Evolutionary conservation across 2,113 vertebrate species (phyloP), one percentile per base, ranked within the genome.

Genomic region (Scophthalmus maximus): DNA sequence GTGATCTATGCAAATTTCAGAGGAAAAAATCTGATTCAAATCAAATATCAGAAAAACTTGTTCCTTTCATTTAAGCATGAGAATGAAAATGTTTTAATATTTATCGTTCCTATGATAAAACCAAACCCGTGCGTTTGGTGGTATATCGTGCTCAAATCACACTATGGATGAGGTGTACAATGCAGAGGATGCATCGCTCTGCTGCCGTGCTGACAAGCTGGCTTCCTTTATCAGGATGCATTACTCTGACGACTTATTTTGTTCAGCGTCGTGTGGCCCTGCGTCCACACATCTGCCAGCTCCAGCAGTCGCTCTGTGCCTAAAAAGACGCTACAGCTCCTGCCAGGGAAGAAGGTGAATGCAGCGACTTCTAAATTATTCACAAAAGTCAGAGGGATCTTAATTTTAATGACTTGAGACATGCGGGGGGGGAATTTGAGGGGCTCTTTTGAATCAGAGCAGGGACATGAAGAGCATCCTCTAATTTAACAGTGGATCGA

Each of bases 241-340:
- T 70, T 75, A 51, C 42, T 47, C 64, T 78, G 76, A 84, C 89
- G 82, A 73, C 76, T 85, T 85, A 73, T 80, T 89, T 71, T 84
- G 67, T 74, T 82, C 78, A 68, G 52, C 56, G 17, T 82, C 46
- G 71, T 73, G 78, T 79, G 78, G 42, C 86, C 80, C 78, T 79
- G 84, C 85, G 86, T 82, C 75, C 79, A 68, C 83, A 87, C 89
- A 88, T 90, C 85, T 90, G 90, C 78, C 86, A 81, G 71, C 80
- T 84, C 63, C 6, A 65, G 78, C 81, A 73, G 56, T 64, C 66
- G 6, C 71, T 79, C 72, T 73, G 66, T 55, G 78, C 67, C 81
- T 87, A 82, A 86, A 83, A 86, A 84, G 78, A 87, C 23, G 32
- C 59, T n/a, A n/a, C 71, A 81, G 74, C 75, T 10, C 68, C 20